Percentiles rank a stretch among this genome's conserved stretches.
Conservation (phyloP, 2,888 invertebrate genomes). For the Eucriotettix oculatus region DNA sequence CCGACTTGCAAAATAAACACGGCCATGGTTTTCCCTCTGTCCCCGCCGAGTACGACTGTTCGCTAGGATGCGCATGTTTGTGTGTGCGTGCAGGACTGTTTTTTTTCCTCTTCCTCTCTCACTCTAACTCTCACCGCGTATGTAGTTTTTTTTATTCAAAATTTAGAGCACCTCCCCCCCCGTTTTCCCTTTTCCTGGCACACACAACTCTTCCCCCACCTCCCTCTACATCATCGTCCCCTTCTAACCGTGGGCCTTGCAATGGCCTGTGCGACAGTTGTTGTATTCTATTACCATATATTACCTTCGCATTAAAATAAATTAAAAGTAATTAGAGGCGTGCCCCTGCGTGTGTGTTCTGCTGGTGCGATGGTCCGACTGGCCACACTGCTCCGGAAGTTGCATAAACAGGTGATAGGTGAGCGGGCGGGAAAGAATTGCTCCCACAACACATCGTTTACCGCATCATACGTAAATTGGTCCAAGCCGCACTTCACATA, state of each 20-base stretch:
- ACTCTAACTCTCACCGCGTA: too few species aligned
- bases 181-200: neutral
- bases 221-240: too few species aligned
- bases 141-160: too few species aligned
- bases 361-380: slow-evolving; percentile 7
- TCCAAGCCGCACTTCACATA: too few species aligned
- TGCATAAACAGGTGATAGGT: slow-evolving; percentile 18
- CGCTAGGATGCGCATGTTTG: too few species aligned
- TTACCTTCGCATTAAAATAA: slow-evolving; percentile 9
- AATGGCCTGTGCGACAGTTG: neutral
- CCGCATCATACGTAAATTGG: too few species aligned
- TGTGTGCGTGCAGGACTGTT: too few species aligned
- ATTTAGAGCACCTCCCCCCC: too few species aligned
- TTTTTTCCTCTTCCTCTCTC: too few species aligned
- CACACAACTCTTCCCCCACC: neutral
- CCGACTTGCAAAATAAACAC: too few species aligned
- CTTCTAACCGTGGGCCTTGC: neutral
- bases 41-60: too few species aligned
- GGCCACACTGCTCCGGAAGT: slow-evolving; percentile 18
- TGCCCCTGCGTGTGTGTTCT: neutral
- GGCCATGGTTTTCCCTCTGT: too few species aligned
- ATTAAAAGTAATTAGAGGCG: slow-evolving; percentile 5
- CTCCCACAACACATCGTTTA: neutral
- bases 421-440: neutral
- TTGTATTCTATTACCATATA: slow-evolving; percentile 7